Base-by-base conservation (phyloP, 2,888 invertebrate species). In the Epirrhoe tristata region DNA sequence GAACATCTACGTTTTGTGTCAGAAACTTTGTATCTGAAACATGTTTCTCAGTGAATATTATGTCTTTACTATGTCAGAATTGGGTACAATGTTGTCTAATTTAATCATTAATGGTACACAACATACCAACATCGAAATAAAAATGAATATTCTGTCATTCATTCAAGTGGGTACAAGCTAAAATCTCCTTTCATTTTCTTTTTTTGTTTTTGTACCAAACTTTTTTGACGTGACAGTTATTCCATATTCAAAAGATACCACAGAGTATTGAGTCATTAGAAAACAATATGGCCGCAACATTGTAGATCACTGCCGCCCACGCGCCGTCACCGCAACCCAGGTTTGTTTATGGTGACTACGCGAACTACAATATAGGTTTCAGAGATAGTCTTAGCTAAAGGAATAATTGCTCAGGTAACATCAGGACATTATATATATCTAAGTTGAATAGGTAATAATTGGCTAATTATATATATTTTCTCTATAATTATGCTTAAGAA, bases 211-310 rank as follows among this genome's bases (percentile, higher is more conserved):
- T 12, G 0, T 2, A 43, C 12, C 5, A 43, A 43, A 43, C 12
- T 43, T 2, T 43, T 43, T 43, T 43, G 10, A 34, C 6, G 5
- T 12, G 39, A 12, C 39, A 12, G 39, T 48, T 48, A 50, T 60
- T 55, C 46, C 6, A 17, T 54, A 63, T 66, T 61, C 55, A 62
- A 72, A 74, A 67, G 54, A 54, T 58, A 66, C 69, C 57, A 72
- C 63, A 65, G 61, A 80, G 70, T 84, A 89, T 90, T 89, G 87
- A 91, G 89, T 88, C 89, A 91, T 91, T 91, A 90, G 87, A 89
- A 89, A 89, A 89, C 90, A 91, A 89, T 88, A 90, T 86, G 83
- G 85, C 81, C 75, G 77, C 78, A 76, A 79, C 78, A 76, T 77
- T 83, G 82, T 91, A 88, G 84, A 87, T 93, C 91, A 89, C 70